These are phyloP conservation scores for Choristoneura rosaceana DNA, from an alignment of 2,888 invertebrate species.

Conservation along the genomic window DNA sequence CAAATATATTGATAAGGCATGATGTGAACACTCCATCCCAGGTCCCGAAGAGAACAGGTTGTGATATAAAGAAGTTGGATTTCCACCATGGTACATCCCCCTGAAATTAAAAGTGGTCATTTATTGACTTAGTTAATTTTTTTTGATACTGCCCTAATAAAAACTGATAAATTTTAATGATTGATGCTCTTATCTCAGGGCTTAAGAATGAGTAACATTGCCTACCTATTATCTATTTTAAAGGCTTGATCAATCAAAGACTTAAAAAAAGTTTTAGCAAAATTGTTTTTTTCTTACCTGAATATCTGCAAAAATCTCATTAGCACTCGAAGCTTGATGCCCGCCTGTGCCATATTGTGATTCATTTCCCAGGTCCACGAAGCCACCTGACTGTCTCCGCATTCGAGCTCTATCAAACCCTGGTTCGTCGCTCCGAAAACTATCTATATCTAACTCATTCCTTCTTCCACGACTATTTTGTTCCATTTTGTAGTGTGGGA, in stretches of 20 bases:
- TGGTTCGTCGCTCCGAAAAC: conserved; percentile 77
- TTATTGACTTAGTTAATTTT: neutral
- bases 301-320: conserved; percentile 96
- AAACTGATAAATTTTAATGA: neutral
- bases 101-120: conserved; percentile 64
- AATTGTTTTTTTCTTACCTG: conserved; percentile 87
- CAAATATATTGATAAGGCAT: conserved; percentile 98
- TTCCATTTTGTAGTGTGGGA: conserved; percentile 64
- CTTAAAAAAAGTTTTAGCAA: neutral
- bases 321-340: conserved; percentile 94
- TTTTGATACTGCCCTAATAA: neutral
- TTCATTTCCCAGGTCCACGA: conserved; percentile 91
- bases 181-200: neutral
- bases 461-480: conserved; percentile 67
- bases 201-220: conserved; percentile 10
- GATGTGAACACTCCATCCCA: conserved; percentile 99
- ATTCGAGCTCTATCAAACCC: conserved; percentile 81
- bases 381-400: conserved; percentile 89
- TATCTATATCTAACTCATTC: conserved; percentile 74
- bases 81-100: conserved; percentile 97
- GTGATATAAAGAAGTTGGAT: conserved; percentile 97
- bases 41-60: conserved; percentile 97
- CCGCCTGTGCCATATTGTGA: conserved; percentile 92
- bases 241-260: neutral
- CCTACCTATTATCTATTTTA: neutral